Conservation (phyloP, 2,113 vertebrate genomes). For the Oncorhynchus tshawytscha region DNA sequence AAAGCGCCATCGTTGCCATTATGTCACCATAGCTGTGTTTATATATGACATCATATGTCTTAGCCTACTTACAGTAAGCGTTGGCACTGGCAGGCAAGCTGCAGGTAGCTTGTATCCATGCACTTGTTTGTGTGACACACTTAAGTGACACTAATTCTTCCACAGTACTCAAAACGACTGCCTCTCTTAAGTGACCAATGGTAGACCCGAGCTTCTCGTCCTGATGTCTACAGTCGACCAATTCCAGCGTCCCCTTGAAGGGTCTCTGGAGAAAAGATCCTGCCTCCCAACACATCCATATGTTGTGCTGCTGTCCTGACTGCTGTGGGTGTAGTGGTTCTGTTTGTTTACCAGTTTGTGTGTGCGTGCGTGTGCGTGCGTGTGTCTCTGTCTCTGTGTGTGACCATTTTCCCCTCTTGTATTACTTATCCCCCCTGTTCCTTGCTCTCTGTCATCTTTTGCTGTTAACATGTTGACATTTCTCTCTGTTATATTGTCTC, state of each 20-base stretch:
- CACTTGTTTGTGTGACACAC: conserved; percentile 31
- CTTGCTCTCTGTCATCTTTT: no score
- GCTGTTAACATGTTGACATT: no score
- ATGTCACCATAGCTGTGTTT: neutral
- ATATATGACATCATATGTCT: neutral
- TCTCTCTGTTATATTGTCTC: no score
- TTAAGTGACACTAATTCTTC: conserved; percentile 35
- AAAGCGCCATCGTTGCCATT: neutral
- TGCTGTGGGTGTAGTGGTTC: neutral
- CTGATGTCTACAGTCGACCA: no score
- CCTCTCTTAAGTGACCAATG: conserved; percentile 7
- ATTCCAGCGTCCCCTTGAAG: no score
- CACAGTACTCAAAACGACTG: conserved; percentile 27
- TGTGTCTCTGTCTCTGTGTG: no score
- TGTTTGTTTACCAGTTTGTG: no score
- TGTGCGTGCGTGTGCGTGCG: no score
- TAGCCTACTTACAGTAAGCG: no score
- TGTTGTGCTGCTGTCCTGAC: neutral
- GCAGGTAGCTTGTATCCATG: neutral
- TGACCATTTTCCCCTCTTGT: no score
- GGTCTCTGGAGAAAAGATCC: neutral
- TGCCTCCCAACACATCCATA: neutral
- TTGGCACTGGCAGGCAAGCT: neutral
- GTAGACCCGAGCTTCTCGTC: neutral
- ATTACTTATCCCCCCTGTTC: no score